These are phyloP conservation scores for Caenorhabditis briggsae DNA, from an alignment of 1,140 invertebrate genomes.

Conservation along the genomic window DNA sequence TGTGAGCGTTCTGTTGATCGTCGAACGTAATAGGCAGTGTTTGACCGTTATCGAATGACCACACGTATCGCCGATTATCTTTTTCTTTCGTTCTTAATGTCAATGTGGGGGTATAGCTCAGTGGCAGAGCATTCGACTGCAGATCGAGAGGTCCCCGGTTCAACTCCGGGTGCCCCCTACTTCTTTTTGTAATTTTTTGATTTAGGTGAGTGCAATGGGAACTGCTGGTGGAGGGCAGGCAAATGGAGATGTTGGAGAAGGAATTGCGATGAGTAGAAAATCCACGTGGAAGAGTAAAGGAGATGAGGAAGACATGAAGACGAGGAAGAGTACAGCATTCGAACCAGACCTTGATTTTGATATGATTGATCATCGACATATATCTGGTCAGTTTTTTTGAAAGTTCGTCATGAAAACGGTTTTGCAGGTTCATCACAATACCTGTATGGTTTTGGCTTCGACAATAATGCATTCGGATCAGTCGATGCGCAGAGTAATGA, in stretches of 20 bases:
- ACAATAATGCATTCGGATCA: conserved; percentile 26
- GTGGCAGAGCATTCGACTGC: conserved; percentile 81
- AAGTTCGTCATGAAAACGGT: background rate
- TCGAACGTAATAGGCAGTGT: background rate
- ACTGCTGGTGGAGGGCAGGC: background rate
- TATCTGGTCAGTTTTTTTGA: background rate
- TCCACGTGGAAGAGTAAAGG: conserved; percentile 3
- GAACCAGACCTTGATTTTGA: conserved; percentile 38
- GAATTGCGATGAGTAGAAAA: conserved; percentile 11
- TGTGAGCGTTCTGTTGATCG: background rate
- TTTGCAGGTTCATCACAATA: conserved; percentile 46
- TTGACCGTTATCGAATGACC: background rate
- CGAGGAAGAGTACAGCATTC: conserved; percentile 19
- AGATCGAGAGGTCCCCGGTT: conserved; percentile 80
- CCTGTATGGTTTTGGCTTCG: conserved; percentile 35
- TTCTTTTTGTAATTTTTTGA: background rate
- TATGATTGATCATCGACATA: conserved; percentile 25
- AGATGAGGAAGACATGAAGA: conserved; percentile 1
- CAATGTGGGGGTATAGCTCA: conserved; percentile 79
- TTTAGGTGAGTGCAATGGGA: conserved; percentile 34
- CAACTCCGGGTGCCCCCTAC: conserved; percentile 78
- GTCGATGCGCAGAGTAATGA: conserved; percentile 7
- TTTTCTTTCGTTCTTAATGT: background rate
- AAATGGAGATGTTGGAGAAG: background rate
- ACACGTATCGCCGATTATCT: background rate